These are phyloP conservation scores for Drosophila nigritarsus DNA, from an alignment of 2,888 invertebrate species.

Conservation along the genomic window DNA sequence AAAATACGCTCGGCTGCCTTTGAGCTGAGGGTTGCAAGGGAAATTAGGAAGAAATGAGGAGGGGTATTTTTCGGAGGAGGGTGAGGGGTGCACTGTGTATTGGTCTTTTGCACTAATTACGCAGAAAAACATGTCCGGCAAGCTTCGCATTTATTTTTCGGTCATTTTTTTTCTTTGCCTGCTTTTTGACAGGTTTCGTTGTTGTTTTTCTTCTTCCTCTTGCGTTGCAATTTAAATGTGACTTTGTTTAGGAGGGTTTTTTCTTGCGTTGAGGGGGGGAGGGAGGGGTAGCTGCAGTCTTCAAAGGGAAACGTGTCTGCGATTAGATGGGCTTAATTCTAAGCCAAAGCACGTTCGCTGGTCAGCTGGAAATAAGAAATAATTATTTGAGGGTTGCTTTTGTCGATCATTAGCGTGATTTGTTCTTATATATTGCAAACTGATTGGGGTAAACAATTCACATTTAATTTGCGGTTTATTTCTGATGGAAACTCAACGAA, in stretches of 20 bases:
- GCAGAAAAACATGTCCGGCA: constrained; percentile 64
- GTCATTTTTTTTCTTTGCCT: constrained; percentile 19
- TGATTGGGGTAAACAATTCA: not conserved
- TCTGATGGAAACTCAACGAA: not conserved
- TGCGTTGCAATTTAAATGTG: constrained; percentile 66
- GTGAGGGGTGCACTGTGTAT: constrained; percentile 22
- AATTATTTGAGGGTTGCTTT: constrained; percentile 35
- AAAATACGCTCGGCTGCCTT: constrained; percentile 55
- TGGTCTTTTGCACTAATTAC: constrained; percentile 69
- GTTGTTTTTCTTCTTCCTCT: constrained; percentile 5
- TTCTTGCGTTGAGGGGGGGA: not conserved
- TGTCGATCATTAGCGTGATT: constrained; percentile 70
- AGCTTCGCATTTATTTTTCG: constrained; percentile 23
- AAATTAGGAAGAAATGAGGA: not conserved
- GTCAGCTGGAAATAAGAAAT: constrained; percentile 6
- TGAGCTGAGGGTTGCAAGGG: constrained; percentile 8
- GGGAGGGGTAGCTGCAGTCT: constrained; percentile 43
- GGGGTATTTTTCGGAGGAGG: constrained; percentile 3
- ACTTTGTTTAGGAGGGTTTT: constrained; percentile 1
- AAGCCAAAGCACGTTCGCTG: constrained; percentile 71
- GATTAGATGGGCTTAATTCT: constrained; percentile 67
- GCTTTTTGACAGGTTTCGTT: constrained; percentile 19
- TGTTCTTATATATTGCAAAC: constrained; percentile 21
- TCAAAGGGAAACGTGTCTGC: constrained; percentile 34
- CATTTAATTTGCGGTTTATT: not conserved